Conservation (phyloP, 2,797 vertebrate genomes). For the Luscinia megarhynchos region DNA sequence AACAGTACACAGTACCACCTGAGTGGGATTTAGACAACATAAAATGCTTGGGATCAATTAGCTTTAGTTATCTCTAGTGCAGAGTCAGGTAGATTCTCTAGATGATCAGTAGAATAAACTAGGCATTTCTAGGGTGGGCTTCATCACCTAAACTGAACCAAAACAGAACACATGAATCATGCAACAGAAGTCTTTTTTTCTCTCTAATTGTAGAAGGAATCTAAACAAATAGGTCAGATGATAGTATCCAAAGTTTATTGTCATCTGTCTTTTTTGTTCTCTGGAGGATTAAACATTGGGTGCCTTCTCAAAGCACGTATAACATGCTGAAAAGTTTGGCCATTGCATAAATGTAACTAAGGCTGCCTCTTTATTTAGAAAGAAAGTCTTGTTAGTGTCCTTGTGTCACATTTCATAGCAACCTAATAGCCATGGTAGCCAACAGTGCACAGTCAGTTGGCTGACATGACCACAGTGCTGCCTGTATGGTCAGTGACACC, state of each 20-base stretch:
- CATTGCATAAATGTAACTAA: background rate
- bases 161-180: background rate
- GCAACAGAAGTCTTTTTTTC: background rate
- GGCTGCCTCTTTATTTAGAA: background rate
- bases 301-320: background rate
- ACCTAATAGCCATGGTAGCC: background rate
- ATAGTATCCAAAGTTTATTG: background rate
- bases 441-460: background rate
- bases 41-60: background rate
- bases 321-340: background rate
- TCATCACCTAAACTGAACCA: background rate
- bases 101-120: background rate
- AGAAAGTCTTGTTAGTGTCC: background rate
- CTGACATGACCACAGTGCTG: background rate
- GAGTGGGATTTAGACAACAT: background rate
- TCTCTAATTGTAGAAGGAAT: background rate
- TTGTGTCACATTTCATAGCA: background rate
- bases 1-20: background rate
- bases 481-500: fast-evolving
- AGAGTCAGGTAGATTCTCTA: background rate
- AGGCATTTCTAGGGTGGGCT: background rate
- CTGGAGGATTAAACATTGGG: background rate
- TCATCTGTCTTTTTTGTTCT: background rate
- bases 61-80: background rate
- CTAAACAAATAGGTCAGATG: background rate